These are phyloP conservation scores for Cryptoprocta ferox DNA, from an alignment of 2,797 vertebrate genomes.

Conservation along the genomic window DNA sequence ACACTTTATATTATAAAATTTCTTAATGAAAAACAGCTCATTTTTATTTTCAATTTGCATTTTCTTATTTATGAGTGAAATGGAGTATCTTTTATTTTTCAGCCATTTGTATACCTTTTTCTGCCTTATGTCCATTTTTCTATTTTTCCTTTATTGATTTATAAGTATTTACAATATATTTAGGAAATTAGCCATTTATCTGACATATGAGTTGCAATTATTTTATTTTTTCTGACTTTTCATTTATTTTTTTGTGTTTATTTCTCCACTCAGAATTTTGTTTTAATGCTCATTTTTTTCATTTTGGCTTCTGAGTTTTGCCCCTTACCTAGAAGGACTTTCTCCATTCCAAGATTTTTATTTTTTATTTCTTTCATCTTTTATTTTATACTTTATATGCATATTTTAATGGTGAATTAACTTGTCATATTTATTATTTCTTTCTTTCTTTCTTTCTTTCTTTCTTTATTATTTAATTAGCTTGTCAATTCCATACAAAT, in stretches of 20 bases:
- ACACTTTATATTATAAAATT: background rate
- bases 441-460: too few relatives aligned
- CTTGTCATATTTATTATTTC: background rate
- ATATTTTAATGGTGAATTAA: background rate
- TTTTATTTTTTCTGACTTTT: background rate
- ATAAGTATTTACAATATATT: background rate
- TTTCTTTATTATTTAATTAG: background rate
- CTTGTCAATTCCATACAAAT: background rate
- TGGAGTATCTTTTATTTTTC: background rate
- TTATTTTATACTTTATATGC: background rate
- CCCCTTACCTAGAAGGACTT: background rate
- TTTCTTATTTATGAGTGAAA: background rate
- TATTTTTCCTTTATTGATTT: background rate
- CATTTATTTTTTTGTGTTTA: background rate
- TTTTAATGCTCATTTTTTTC: background rate
- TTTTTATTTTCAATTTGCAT: background rate
- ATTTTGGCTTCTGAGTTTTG: background rate
- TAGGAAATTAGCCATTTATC: background rate
- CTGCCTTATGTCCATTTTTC: background rate
- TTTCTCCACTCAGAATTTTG: constrained; percentile 14
- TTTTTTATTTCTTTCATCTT: background rate
- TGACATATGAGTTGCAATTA: background rate
- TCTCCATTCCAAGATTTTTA: background rate
- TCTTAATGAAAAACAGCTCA: background rate
- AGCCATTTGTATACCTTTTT: background rate